These are phyloP conservation scores for Hyposoter didymator DNA, from an alignment of 2,888 invertebrate genomes.

Conservation along the genomic window DNA sequence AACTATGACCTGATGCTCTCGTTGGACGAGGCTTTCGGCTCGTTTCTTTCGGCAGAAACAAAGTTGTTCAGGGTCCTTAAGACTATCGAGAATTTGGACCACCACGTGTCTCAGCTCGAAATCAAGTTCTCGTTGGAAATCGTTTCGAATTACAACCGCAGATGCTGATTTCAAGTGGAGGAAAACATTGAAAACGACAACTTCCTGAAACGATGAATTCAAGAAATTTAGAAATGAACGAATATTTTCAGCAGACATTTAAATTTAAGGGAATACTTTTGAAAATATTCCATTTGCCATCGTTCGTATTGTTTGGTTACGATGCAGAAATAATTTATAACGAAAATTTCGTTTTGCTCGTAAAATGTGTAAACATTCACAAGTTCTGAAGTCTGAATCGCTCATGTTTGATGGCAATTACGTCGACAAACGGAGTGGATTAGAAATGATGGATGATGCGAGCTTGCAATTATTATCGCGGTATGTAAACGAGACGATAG, in stretches of 20 bases:
- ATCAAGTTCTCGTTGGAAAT: neutral
- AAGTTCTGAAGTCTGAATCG: neutral
- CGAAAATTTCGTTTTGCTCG: neutral
- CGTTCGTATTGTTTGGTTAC: neutral
- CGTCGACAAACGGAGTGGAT: conserved; percentile 2
- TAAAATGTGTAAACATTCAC: neutral
- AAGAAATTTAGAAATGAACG: neutral
- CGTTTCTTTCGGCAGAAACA: conserved; percentile 44
- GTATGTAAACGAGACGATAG: conserved; percentile 30
- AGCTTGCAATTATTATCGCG: conserved; percentile 56
- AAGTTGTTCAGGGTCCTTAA: neutral
- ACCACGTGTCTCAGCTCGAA: conserved; percentile 45
- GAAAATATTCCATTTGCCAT: neutral
- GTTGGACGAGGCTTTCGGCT: conserved; percentile 14
- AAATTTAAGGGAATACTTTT: neutral
- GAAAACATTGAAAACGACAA: neutral
- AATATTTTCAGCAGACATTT: neutral
- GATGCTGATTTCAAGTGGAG: neutral
- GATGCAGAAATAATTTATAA: neutral
- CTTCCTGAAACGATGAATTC: neutral
- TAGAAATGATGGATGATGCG: conserved; percentile 45
- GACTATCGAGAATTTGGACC: conserved; percentile 15
- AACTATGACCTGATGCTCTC: conserved; percentile 8
- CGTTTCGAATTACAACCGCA: conserved; percentile 15
- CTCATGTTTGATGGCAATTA: neutral